Conservation (phyloP, 1,140 invertebrate species). For the Maconellicoccus hirsutus region DNA sequence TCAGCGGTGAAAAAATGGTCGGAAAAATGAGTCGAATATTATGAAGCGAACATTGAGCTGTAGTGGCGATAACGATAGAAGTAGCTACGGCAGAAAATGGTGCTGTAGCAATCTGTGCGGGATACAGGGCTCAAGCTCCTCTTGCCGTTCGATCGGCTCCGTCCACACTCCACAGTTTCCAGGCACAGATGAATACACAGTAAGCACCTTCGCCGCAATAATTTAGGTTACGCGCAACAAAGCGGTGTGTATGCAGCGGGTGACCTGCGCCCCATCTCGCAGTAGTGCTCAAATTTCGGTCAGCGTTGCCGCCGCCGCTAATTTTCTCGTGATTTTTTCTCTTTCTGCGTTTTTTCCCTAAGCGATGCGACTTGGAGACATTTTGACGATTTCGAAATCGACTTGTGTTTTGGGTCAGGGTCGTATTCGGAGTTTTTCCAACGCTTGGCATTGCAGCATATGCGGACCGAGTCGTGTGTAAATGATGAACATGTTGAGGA, state of each 20-base stretch:
- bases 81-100: neutral
- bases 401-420: neutral
- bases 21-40: neutral
- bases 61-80: neutral
- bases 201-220: conserved; percentile 7
- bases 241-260: neutral
- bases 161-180: conserved; percentile 16
- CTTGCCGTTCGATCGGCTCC: conserved; percentile 15
- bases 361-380: too few relatives aligned
- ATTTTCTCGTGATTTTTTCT: too few relatives aligned
- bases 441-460: too few relatives aligned
- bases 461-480: too few relatives aligned
- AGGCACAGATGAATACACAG: conserved; percentile 13
- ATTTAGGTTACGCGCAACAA: conserved; percentile 7
- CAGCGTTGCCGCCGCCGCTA: too few relatives aligned
- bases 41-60: neutral
- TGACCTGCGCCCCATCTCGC: neutral
- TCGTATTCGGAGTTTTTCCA: too few relatives aligned
- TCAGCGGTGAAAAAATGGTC: neutral
- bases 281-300: neutral
- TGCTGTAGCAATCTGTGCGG: conserved; percentile 6
- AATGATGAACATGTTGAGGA: too few relatives aligned
- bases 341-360: too few relatives aligned
- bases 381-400: too few relatives aligned
- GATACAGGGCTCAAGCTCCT: conserved; percentile 16